These are phyloP conservation scores for Sciurus niger DNA, from an alignment of 2,113 vertebrate species.

Conservation along the genomic window DNA sequence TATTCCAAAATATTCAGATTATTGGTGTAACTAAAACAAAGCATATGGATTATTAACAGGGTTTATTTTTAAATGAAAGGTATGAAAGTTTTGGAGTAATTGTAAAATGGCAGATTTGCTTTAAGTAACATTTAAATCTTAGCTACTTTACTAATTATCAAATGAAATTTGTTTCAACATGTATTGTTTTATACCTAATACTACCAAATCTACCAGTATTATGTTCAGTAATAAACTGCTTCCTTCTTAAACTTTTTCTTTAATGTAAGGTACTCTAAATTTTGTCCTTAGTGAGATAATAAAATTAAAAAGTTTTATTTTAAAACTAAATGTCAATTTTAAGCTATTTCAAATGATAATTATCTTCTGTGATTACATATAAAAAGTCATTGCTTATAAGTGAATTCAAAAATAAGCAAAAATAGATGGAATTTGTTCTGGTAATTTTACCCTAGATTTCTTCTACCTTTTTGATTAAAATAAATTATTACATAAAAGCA, in stretches of 20 bases:
- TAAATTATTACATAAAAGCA: not conserved
- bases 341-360: not conserved
- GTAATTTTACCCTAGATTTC: not conserved
- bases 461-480: not conserved
- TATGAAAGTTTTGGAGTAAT: not conserved
- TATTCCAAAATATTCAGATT: constrained; percentile 54
- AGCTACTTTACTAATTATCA: not conserved
- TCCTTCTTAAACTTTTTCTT: not conserved
- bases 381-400: not conserved
- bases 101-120: not conserved
- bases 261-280: not conserved
- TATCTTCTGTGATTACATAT: not conserved
- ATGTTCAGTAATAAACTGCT: not conserved
- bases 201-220: not conserved
- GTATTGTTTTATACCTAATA: not conserved
- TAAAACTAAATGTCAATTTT: not conserved
- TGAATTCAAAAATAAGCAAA: not conserved
- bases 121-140: not conserved
- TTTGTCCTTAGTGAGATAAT: not conserved
- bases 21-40: constrained; percentile 5
- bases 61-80: not conserved
- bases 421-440: not conserved
- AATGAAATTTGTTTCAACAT: not conserved
- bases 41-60: constrained; percentile 23
- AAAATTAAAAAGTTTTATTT: not conserved